Conservation (phyloP, 2,113 vertebrate genomes). For the Redunca redunca region DNA sequence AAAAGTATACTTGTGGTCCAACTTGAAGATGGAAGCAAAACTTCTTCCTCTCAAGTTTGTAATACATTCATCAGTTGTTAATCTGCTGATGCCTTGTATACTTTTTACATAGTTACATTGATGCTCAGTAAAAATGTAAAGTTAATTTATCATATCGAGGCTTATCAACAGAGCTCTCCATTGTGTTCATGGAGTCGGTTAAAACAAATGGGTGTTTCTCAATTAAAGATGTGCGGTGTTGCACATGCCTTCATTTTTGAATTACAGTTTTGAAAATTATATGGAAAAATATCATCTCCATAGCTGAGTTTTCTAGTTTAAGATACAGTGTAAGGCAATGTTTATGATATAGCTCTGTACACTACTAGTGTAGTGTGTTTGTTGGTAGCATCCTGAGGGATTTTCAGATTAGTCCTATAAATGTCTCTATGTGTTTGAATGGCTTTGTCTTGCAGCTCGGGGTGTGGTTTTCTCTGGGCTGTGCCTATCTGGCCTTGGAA, state of each 20-base stretch:
- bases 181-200: neutral
- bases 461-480: slow-evolving; percentile 98
- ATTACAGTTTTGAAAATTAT: slow-evolving; percentile 12
- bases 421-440: neutral
- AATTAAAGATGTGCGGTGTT: neutral
- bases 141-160: neutral
- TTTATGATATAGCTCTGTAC: neutral
- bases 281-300: neutral
- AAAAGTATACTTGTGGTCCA: neutral
- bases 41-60: neutral
- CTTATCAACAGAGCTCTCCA: neutral
- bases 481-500: slow-evolving; percentile 92
- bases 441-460: slow-evolving; percentile 84
- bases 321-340: neutral
- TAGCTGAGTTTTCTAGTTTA: neutral
- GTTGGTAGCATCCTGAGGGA: neutral
- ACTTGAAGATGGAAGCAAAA: neutral
- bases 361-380: neutral
- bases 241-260: neutral
- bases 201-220: neutral
- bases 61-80: neutral
- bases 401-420: neutral
- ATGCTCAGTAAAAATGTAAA: neutral
- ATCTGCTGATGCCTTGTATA: neutral
- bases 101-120: neutral